Evolutionary conservation across 64 coral and sea anemone genomes (phyloP), one percentile per base, ranked within the genome.

Genomic region (Montipora sp.): DNA sequence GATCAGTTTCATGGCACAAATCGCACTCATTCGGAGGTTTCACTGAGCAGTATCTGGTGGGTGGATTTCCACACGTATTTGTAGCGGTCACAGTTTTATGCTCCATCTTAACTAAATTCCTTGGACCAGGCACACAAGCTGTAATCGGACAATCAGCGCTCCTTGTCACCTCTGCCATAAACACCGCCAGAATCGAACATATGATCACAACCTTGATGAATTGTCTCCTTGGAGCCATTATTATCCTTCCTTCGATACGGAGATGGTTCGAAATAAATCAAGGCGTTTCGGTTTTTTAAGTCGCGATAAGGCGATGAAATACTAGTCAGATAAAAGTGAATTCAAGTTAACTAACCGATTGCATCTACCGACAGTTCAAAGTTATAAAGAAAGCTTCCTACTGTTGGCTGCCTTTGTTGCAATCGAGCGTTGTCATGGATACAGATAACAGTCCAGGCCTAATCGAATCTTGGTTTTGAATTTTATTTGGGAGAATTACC

Each of bases 41-140:
- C 3, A 96, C 60, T 43, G 83, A 65, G 77, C 92, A 96, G 77
- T 94, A 96, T 18, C 1, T 22, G 14, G 90, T 75, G 13, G 95
- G 89, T 20, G 95, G 95, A 80, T 48, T 83, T 8, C 95, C 95
- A 46, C 95, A 97, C 16, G 95, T 97, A 84, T 89, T 97, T 8
- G 89, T 92, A 7, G 92, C 79, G 19, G 83, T 89, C 14, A 94
- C 88, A 10, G 59, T 89, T 1, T 71, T 79, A 1, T 61, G 18
- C 0, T 49, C 77, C 12, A 70, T 21, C 46, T 79, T 58, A 16
- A 92, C 92, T 68, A 88, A 81, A 74, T 94, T 91, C 79, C 75
- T 74, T 11, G 92, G 89, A 7, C 89, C 95, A 15, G 95, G 92
- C 15, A 97, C 70, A 79, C 95, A 97, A 16, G 88, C 84, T 67